A percentile compares a stretch with the other conserved stretches of the same genome.
These are phyloP conservation scores for Equus przewalskii DNA, from an alignment of 2,113 vertebrate species.

Conservation along the genomic window DNA sequence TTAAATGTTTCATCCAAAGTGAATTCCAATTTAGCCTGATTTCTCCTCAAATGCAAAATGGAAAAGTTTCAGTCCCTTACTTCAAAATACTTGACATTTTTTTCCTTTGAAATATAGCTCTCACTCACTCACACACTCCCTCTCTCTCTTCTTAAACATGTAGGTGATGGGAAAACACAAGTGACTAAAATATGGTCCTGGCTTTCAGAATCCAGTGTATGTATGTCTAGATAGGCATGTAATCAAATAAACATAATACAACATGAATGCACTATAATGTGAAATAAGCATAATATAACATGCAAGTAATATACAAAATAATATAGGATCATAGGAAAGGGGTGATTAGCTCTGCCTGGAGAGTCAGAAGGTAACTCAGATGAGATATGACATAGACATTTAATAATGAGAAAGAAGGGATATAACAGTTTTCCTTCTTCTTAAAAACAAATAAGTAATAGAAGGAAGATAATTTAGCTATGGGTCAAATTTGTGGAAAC, in stretches of 20 bases:
- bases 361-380: background rate
- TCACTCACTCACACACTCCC: background rate
- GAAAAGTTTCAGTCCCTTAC: background rate
- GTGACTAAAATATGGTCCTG: background rate
- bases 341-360: background rate
- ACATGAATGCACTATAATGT: background rate
- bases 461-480: background rate
- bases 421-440: background rate
- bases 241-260: background rate
- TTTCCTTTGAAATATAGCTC: background rate
- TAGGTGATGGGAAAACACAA: background rate
- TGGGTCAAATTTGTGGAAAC: background rate
- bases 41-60: constrained; percentile 9
- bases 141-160: background rate
- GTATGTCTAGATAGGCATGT: background rate
- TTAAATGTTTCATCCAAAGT: constrained; percentile 57
- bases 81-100: background rate
- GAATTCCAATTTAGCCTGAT: constrained; percentile 55
- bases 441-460: background rate
- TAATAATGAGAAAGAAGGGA: background rate
- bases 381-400: background rate
- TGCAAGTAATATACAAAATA: background rate
- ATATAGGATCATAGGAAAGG: background rate
- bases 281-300: background rate
- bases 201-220: background rate